phyloP scores from a whole-genome alignment of 1,140 invertebrate genomes.

The Trypoxylus dichotomus region DNA sequence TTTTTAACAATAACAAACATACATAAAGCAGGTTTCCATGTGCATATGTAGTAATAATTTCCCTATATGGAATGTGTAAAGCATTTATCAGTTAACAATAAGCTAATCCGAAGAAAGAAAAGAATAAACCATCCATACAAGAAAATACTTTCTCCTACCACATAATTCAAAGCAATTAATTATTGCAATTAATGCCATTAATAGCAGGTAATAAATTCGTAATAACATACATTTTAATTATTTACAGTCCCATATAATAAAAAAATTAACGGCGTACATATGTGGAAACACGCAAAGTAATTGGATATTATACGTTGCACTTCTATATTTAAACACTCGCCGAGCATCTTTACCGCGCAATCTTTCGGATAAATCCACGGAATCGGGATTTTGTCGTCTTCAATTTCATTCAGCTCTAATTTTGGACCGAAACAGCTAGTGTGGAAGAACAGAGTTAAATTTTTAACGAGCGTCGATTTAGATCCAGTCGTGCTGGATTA shows the following conservation, averaged over 20 bases:
- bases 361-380: not conserved
- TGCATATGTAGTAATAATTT: too few species aligned
- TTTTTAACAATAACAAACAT: too few species aligned
- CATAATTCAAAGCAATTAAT: not conserved
- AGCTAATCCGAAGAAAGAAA: too few species aligned
- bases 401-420: conserved; percentile 15
- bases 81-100: too few species aligned
- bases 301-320: not conserved
- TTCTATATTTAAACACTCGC: not conserved
- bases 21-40: too few species aligned
- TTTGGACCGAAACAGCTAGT: not conserved
- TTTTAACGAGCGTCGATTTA: not conserved
- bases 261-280: not conserved
- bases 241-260: not conserved
- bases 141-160: not conserved
- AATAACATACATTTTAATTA: not conserved
- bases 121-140: too few species aligned
- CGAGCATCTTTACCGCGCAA: not conserved
- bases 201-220: not conserved
- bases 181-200: not conserved
- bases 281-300: not conserved
- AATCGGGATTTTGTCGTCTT: not conserved
- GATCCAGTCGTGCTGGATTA: not conserved
- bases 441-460: not conserved
- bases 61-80: too few species aligned